Conservation (phyloP, 2,888 invertebrate species). For the Theretra japonica region DNA sequence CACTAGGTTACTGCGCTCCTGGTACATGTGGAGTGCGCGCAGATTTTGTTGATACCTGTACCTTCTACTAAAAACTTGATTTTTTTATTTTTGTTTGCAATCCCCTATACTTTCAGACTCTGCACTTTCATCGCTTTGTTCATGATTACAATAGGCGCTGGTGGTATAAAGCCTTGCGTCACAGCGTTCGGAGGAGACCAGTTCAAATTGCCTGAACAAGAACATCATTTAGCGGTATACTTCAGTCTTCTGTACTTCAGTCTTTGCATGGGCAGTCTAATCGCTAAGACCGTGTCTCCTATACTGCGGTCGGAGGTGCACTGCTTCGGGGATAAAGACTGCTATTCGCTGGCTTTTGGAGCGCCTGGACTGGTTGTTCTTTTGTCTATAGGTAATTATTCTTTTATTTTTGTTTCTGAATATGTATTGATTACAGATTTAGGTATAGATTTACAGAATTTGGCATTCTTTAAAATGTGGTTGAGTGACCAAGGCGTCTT, state of each 20-base stretch:
- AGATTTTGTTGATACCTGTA: no score
- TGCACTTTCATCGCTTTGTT: slow-evolving; percentile 88
- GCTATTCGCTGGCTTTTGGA: slow-evolving; percentile 90
- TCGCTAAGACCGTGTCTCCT: slow-evolving; percentile 90
- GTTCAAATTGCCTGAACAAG: slow-evolving; percentile 87
- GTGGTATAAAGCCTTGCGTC: slow-evolving; percentile 94
- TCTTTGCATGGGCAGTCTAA: slow-evolving; percentile 87
- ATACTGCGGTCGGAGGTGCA: slow-evolving; percentile 87
- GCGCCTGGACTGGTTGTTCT: slow-evolving; percentile 90
- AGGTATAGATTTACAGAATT: no score
- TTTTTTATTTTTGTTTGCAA: no score
- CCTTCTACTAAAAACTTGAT: no score
- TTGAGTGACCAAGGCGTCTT: no score
- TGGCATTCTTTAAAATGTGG: no score
- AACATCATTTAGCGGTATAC: slow-evolving; percentile 87
- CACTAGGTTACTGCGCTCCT: no score
- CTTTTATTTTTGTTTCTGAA: not conserved
- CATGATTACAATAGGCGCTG: slow-evolving; percentile 90
- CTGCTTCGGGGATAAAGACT: slow-evolving; percentile 87
- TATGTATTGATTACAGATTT: not conserved
- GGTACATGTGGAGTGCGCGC: no score
- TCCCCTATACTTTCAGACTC: slow-evolving; percentile 64
- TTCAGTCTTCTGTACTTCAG: slow-evolving; percentile 92
- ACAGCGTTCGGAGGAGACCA: slow-evolving; percentile 93
- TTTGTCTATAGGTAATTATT: slow-evolving; percentile 86